Evolutionary conservation across 1,140 invertebrate species (phyloP), one percentile per base, ranked within the genome.

Genomic region (Cataglyphis hispanica): DNA sequence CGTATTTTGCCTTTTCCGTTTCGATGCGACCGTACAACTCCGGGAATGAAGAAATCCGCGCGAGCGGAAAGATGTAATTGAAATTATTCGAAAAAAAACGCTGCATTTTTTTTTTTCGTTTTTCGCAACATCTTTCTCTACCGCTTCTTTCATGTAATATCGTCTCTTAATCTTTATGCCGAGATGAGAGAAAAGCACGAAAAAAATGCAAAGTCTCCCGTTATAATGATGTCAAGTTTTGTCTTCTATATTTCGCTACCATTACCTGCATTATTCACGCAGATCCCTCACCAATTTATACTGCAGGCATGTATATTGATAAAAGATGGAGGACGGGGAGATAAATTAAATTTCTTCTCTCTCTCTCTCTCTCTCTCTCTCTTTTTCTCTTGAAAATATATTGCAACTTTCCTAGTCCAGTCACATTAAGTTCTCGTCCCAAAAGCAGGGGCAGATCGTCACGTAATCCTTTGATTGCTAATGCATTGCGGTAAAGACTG

Each of bases 401-500:
- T 40, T 25, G 16, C 7, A 43, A 25, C 31, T 53, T 56, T 56
- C 19, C 6, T 43, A 70, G 70, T 1, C 34, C 77, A 43, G 70
- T 56, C 5, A 16, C 13, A 31, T 31, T 46, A 84, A 84, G 46
- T 84, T 27, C 34, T 31, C 40, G 19, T 40, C 8, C 13, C 19
- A 50, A 72, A 70, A 72, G 40, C 31, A 61, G 56, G 64, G 16
- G n/a, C 25, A 50, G 27, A 46, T 40, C n/a, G 60, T 43, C 66
- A 53, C 37, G 46, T 69, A 69, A 84, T 56, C 27, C 40, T 31
- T 56, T n/a, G 69, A 72, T 53, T 16, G 22, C 37, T 53, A 90
- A 87, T 86, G 86, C 87, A 87, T 85, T 90, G 90, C 89, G 84
- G 87, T 76, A 89, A 78, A 87, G 83, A 67, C 69, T 91, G 90